phyloP scores from a whole-genome alignment of 2,113 vertebrate genomes.

The Candoia aspera region DNA sequence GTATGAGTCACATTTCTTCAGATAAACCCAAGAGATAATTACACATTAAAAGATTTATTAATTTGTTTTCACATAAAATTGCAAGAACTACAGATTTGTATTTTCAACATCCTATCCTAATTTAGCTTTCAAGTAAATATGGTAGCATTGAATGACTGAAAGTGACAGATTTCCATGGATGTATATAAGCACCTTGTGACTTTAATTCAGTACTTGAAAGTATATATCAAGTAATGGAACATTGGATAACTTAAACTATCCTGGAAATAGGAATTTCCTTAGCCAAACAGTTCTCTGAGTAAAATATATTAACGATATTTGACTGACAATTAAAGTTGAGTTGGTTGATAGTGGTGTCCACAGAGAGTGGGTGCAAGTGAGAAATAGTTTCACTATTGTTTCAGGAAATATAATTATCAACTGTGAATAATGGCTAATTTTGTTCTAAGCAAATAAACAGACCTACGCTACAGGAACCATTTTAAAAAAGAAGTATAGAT shows the following conservation, averaged over 20 bases:
- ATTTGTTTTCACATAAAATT: neutral
- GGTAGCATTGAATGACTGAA: conserved; percentile 3
- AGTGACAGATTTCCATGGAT: neutral
- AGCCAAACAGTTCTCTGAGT: neutral
- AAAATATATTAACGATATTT: conserved; percentile 3
- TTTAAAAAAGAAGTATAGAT: neutral
- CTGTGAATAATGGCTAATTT: conserved; percentile 13
- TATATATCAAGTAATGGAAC: neutral
- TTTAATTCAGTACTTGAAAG: conserved; percentile 5
- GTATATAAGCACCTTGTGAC: conserved; percentile 9
- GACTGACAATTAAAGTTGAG: conserved; percentile 30
- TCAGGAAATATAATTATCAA: neutral
- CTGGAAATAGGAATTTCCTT: conserved; percentile 23
- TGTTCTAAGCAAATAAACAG: neutral
- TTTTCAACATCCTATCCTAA: neutral
- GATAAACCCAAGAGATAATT: neutral
- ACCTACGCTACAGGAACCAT: neutral
- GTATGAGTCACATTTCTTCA: neutral
- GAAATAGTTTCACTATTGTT: neutral
- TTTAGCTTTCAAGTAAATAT: neutral
- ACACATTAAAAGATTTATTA: neutral
- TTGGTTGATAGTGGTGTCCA: too few relatives aligned
- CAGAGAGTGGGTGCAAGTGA: too few relatives aligned
- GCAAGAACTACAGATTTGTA: neutral
- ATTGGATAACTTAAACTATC: conserved; percentile 3